These are phyloP conservation scores for Patiria miniata DNA, from an alignment of 35 echinoderm and acorn worm genomes.

Conservation along the genomic window DNA sequence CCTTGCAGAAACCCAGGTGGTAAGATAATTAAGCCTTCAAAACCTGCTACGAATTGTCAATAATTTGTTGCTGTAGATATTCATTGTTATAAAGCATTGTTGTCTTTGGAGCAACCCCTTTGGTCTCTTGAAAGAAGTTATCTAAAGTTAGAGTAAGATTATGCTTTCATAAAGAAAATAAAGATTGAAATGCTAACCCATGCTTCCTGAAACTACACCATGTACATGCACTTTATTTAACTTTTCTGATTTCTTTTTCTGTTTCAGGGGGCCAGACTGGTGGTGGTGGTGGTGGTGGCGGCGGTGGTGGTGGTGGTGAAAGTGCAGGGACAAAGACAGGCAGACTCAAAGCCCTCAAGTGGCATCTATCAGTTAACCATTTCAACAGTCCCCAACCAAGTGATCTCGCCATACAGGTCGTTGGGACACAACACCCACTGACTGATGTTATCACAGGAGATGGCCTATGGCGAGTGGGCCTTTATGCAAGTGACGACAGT, in stretches of 20 bases:
- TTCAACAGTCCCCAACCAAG: not conserved
- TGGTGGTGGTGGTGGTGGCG: not conserved
- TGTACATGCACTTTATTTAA: too few species aligned
- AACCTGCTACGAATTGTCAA: too few species aligned
- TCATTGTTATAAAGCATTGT: too few species aligned
- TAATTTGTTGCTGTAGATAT: too few species aligned
- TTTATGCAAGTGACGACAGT: constrained; percentile 31
- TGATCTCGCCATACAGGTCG: constrained; percentile 9
- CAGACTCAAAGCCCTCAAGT: not conserved
- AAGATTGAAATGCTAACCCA: too few species aligned
- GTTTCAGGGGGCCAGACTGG: too few species aligned
- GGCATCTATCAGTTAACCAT: not conserved
- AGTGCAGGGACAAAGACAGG: not conserved
- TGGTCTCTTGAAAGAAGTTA: too few species aligned
- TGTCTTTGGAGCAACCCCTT: too few species aligned
- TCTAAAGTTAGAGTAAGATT: too few species aligned
- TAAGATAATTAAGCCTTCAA: not conserved
- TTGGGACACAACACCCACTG: not conserved
- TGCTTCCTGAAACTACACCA: too few species aligned
- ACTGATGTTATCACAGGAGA: constrained; percentile 20
- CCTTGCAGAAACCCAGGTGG: constrained; percentile 17
- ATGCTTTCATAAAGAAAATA: too few species aligned
- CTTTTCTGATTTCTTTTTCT: too few species aligned
- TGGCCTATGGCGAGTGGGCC: constrained; percentile 34
- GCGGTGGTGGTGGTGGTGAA: not conserved